These are phyloP conservation scores for Epinephelus awoara DNA, from an alignment of 2,797 vertebrate species.

Conservation along the genomic window DNA sequence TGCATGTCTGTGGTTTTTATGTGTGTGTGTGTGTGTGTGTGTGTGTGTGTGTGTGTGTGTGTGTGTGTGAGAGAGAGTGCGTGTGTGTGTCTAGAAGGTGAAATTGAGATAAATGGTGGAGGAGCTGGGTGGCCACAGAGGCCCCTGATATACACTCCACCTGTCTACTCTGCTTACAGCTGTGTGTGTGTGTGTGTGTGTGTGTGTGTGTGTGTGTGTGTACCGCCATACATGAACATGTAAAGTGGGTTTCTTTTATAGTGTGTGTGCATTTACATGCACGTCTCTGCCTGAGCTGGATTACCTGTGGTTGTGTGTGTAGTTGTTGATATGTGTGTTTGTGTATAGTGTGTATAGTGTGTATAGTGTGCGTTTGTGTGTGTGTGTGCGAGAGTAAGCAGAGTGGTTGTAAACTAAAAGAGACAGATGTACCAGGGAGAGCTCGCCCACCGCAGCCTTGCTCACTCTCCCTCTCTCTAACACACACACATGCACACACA, in stretches of 20 bases:
- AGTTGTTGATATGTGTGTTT: background rate
- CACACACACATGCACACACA: constrained; percentile 33
- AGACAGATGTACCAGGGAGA: constrained; percentile 60
- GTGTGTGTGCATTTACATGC: constrained; percentile 14
- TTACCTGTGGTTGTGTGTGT: background rate
- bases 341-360: background rate
- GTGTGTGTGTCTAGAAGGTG: constrained; percentile 43
- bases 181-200: constrained; percentile 38
- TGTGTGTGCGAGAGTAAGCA: constrained; percentile 14
- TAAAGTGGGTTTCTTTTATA: background rate
- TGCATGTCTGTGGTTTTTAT: too few species aligned
- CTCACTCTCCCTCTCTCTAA: background rate
- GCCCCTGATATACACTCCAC: constrained; percentile 61
- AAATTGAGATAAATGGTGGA: constrained; percentile 86
- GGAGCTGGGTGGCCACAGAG: constrained; percentile 68
- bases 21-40: constrained; percentile 17
- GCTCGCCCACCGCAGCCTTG: constrained; percentile 27
- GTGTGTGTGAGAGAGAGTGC: constrained; percentile 13
- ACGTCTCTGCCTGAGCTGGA: background rate
- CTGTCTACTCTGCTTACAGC: constrained; percentile 65
- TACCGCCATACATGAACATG: background rate
- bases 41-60: constrained; percentile 20
- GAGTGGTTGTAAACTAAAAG: constrained; percentile 53
- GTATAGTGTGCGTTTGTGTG: constrained; percentile 17
- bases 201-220: constrained; percentile 35